Evolutionary conservation across 1,140 invertebrate genomes (phyloP).

Genomic region (Pseudomyrmex flavicornis): DNA sequence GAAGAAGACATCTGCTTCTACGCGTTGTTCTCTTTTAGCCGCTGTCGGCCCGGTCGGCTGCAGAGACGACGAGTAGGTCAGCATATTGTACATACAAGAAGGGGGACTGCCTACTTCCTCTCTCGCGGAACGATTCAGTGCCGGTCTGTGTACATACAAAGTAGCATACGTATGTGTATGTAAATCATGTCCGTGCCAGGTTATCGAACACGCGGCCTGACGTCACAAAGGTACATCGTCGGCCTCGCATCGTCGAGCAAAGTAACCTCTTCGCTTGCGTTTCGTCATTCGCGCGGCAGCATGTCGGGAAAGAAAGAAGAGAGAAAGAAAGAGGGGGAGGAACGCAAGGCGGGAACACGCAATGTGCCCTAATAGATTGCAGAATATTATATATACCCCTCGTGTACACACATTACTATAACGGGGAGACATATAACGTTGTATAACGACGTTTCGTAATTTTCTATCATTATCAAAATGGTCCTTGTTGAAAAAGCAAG

Average conservation of each 20-base stretch:
- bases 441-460: constrained; percentile 46
- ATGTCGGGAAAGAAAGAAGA: constrained; percentile 46
- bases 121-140: neutral
- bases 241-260: constrained; percentile 80
- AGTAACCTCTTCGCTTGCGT: constrained; percentile 76
- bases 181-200: constrained; percentile 74
- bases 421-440: neutral
- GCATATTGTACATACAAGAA: no score
- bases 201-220: constrained; percentile 82
- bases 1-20: no score
- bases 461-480: constrained; percentile 41
- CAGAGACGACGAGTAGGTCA: no score
- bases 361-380: constrained; percentile 48
- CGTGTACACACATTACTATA: neutral
- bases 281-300: constrained; percentile 74
- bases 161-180: constrained; percentile 18
- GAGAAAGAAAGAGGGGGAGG: constrained; percentile 22
- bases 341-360: neutral
- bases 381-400: constrained; percentile 37
- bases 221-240: constrained; percentile 83
- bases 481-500: neutral
- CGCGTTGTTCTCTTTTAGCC: no score
- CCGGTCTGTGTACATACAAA: neutral
- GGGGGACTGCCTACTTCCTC: neutral
- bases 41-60: no score